Evolutionary conservation across 2,888 invertebrate genomes (phyloP).

Genomic region (Mesoligia furuncula): DNA sequence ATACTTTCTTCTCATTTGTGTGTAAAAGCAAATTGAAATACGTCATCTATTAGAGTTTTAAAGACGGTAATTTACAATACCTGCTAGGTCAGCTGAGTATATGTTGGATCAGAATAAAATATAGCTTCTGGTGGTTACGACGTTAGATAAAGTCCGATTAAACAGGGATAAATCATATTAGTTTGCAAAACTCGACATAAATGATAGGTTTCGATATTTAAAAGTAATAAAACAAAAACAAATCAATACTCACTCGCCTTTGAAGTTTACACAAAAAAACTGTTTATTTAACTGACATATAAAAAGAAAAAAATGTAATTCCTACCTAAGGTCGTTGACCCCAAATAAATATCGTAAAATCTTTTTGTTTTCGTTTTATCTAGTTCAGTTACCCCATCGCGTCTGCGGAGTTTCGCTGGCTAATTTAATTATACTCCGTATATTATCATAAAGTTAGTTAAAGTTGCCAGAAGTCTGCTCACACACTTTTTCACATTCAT

Average conservation of each 20-base stretch:
- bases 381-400: no score
- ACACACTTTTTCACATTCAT: neutral
- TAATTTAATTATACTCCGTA: no score
- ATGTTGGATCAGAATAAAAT: neutral
- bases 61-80: neutral
- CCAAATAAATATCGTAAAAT: no score
- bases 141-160: neutral
- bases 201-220: neutral
- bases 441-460: neutral
- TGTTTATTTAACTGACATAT: no score
- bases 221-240: neutral
- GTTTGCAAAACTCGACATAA: neutral
- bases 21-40: neutral
- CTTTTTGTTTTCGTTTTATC: no score
- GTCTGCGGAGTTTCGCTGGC: no score
- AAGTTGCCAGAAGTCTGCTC: neutral
- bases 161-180: neutral
- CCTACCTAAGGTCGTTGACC: no score
- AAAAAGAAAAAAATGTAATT: no score
- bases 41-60: neutral
- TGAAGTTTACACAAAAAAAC: no score
- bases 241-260: no score
- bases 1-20: conserved; percentile 12
- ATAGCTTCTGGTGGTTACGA: neutral
- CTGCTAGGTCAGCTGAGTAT: neutral